Percentiles rank a stretch among this genome's conserved stretches.
Evolutionary conservation across 1,140 invertebrate genomes (phyloP).

Genomic region (Eriosoma lanigerum): DNA sequence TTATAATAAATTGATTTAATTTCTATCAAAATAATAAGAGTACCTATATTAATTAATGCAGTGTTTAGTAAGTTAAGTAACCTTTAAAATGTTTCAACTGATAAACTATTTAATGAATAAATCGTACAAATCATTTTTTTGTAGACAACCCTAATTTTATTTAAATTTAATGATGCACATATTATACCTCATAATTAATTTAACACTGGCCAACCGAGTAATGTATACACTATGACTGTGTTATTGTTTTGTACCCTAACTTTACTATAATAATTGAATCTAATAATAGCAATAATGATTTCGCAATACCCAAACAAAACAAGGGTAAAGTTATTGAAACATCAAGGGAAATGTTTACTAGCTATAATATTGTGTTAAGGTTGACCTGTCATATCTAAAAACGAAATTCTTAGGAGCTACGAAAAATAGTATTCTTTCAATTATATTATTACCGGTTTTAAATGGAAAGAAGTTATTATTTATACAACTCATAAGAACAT

Average conservation of each 20-base stretch:
- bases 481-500: not conserved
- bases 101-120: conserved; percentile 4
- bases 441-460: no score
- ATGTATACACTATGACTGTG: no score
- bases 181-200: conserved; percentile 9
- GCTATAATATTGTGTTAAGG: not conserved
- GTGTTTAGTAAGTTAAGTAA: no score
- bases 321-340: not conserved
- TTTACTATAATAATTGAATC: conserved; percentile 23
- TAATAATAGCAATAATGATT: not conserved
- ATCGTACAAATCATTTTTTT: conserved; percentile 16
- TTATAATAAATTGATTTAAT: no score
- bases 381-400: no score
- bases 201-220: not conserved
- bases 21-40: no score
- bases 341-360: not conserved
- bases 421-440: not conserved
- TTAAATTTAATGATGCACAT: not conserved
- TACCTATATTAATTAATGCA: no score
- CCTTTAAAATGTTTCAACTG: not conserved
- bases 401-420: not conserved
- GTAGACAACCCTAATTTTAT: not conserved
- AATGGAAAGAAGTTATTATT: not conserved
- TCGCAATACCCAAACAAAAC: conserved; percentile 4
- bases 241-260: conserved; percentile 15